Base-by-base conservation (phyloP, 1,140 invertebrate species). In the Cryptotermes secundus region DNA sequence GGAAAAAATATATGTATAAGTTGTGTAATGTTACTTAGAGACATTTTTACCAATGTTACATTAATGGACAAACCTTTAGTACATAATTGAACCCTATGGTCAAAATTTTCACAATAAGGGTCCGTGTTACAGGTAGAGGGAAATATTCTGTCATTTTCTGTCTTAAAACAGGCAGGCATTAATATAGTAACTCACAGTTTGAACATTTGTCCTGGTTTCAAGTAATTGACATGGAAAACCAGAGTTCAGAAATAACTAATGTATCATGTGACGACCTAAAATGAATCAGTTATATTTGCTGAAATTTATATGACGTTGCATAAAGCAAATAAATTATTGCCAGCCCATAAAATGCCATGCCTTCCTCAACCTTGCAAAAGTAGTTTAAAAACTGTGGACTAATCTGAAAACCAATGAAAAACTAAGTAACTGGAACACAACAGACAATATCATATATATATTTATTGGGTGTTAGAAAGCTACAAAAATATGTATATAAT, bases 11-110 rank as follows among this genome's bases (percentile, higher is more conserved):
- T n/a, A n/a, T n/a, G n/a, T n/a, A 72, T 72, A 7, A 31, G 59
- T 72, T 72, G 59, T 72, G 59, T 72, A 72, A n/a, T n/a, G 59
- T 72, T 31, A 72, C 59, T 72, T 72, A n/a, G 26, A 72, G 59
- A 72, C n/a, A 26, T 49, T 31, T 31, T 31, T 72, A 31, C 26
- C 26, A 72, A n/a, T 72, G n/a, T 72, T 72, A 72, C 31, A 72
- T n/a, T 72, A 72, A 72, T 14, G n/a, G 59, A 59, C 53, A 59
- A 9, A 59, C 59, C 26, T 72, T 31, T 31, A 31, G 59, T 31
- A 72, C 59, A 72, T 31, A 72, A 72, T 14, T 10, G n/a, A 26
- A 26, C n/a, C 12, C 16, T 19, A 26, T 3, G 53, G 19, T 59
- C 3, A 22, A 59, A 59, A 59, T 59, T 6, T 22, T 26, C 59